Base-by-base conservation (phyloP, 64 coral and sea anemone genomes). In the Montipora capricornis region DNA sequence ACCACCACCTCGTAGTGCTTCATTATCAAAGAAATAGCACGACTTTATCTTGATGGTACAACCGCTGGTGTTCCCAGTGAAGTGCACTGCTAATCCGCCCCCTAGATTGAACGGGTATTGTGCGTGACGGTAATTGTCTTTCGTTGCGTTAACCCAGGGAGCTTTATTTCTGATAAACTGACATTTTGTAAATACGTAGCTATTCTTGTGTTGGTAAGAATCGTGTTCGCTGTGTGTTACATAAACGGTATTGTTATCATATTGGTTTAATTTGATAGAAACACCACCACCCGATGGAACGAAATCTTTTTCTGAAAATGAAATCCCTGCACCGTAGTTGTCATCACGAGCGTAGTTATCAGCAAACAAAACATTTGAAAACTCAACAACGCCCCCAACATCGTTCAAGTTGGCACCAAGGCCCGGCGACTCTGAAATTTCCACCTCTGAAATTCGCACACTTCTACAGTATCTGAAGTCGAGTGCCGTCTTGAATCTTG, bases 81-180 rank as follows among this genome's bases (percentile, higher is more conserved):
- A 44, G 20, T 75, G 93, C 17, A 99, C 68, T 3, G 92, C 92
- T 14, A 99, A 68, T 16, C 95, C 98, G 0, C 98, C 98, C 12
- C 98, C 98, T 20, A 85, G 92, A 82, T 91, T 92, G 50, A 99
- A 96, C 1, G 96, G 93, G 55, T 91, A 53, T 82, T 94, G 92
- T 8, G 81, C 78, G 11, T 94, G 77, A 11, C 44, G 66, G 59
- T 84, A 24, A 45, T 6, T 47, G 8, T 48, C 6, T 3, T 20
- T 12, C 3, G 61, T 71, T 73, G 7, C 62, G 9, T 48, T 73
- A 6, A 3, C 5, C 59, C 60, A 84, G 14, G 68, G 59, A 2
- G 95, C 95, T 29, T 96, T 53, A 71, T 96, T 96, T 94, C 88
- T 69, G 76, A 77, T 67, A 86, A 96, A 96, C 49, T 79, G 45